Base-by-base conservation (phyloP, 2,888 invertebrate genomes). In the Cyrtodaria siliqua region DNA sequence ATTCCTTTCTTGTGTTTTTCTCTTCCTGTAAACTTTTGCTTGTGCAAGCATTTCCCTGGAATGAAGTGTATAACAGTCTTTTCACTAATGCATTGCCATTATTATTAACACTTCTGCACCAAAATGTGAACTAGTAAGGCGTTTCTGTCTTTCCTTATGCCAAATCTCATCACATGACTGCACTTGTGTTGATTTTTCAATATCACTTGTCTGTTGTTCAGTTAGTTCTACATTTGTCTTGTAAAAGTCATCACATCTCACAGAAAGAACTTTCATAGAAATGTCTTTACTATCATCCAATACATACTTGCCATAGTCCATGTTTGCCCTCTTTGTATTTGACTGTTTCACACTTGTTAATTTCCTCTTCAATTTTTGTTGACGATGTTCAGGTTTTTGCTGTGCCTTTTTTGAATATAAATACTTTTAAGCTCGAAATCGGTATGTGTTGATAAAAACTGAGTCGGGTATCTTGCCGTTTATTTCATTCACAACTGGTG, bases 71-170 rank as follows among this genome's bases (percentile, higher is more conserved):
- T 14, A 74, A n/a, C 1, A 73, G 27, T 16, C 23, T 4, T 40
- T 23, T 63, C 49, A n/a, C 33, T 69, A 20, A 63, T 59, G 50
- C n/a, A n/a, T n/a, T n/a, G n/a, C n/a, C n/a, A n/a, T n/a, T n/a
- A n/a, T n/a, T n/a, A n/a, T n/a, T n/a, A 49, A 56, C 6, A 75
- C 12, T 27, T 69, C 23, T 23, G 1, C 40, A 18, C 64, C 64
- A 69, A 69, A 64, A 9, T 53, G 49, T 29, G 75, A 75, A 1
- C 67, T 61, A 18, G 69, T 69, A 4, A 38, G 40, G 8, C 40
- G 8, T 38, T 12, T 38, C 8, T 38, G 40, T 38, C 40, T 38
- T 38, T 38, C 40, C 16, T 38, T 38, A 12, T 38, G 8, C 40
- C 16, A 38, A 8, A 38, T 12, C 16, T 38, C 40, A 38, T 16